phyloP scores from a whole-genome alignment of 2,888 invertebrate species.

The Phania funesta region DNA sequence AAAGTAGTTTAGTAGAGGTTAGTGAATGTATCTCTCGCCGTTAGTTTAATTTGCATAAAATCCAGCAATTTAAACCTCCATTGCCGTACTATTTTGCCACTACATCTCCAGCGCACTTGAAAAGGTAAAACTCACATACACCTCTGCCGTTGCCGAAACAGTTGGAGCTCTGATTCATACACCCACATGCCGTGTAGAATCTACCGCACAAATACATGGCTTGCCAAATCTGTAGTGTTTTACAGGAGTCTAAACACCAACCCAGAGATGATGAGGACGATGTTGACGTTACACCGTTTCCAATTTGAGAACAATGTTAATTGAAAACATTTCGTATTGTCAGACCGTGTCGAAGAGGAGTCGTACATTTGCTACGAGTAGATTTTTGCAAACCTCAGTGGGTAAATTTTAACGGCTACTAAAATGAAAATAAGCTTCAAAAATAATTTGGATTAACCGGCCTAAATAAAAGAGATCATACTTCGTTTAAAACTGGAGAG shows the following conservation, averaged over 20 bases:
- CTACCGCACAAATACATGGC: conserved; percentile 51
- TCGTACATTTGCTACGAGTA: too few relatives aligned
- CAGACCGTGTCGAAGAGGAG: too few relatives aligned
- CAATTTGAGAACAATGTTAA: background rate
- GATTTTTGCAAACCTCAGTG: too few relatives aligned
- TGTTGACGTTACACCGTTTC: conserved; percentile 25
- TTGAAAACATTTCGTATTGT: too few relatives aligned
- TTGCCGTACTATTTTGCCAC: background rate
- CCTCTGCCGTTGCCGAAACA: background rate
- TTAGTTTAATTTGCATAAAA: conserved; percentile 65
- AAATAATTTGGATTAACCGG: too few relatives aligned
- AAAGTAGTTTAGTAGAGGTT: conserved; percentile 31
- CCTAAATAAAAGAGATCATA: too few relatives aligned
- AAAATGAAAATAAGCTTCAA: too few relatives aligned
- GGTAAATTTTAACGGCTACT: too few relatives aligned
- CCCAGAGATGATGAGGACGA: background rate
- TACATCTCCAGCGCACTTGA: background rate
- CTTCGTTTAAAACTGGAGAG: too few relatives aligned
- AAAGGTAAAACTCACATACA: conserved; percentile 1
- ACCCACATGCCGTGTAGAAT: background rate
- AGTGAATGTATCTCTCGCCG: conserved; percentile 7
- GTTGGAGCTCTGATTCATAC: background rate
- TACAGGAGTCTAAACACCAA: conserved; percentile 10
- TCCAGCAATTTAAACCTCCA: conserved; percentile 52
- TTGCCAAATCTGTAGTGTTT: conserved; percentile 31